Conservation (phyloP, 2,113 vertebrate genomes). For the Clarias macrocephalus region DNA sequence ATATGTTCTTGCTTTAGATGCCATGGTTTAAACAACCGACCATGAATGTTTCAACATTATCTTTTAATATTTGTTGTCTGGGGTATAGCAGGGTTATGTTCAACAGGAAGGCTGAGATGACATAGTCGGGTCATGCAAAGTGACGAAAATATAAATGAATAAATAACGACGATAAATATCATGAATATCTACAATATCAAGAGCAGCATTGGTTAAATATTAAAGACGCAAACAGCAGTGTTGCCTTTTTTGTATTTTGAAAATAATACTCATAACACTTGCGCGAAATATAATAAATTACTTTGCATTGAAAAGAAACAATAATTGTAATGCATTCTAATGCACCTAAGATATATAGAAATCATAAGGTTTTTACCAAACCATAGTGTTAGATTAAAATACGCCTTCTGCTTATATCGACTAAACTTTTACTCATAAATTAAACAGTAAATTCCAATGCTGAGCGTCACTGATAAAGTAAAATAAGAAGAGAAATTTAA, state of each 20-base stretch:
- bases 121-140: neutral
- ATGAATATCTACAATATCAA: neutral
- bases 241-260: neutral
- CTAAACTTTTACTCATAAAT: too few species aligned
- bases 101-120: neutral
- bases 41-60: neutral
- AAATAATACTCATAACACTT: neutral
- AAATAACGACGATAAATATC: neutral
- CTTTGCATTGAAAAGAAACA: neutral
- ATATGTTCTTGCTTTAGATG: neutral
- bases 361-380: too few species aligned
- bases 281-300: neutral
- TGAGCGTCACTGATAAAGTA: too few species aligned
- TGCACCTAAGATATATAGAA: too few species aligned
- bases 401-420: too few species aligned
- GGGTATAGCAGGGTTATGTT: neutral
- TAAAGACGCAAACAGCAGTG: neutral
- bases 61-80: neutral
- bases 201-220: neutral
- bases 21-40: neutral
- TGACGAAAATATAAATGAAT: too few species aligned
- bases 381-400: too few species aligned
- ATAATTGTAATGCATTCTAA: neutral
- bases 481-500: too few species aligned
- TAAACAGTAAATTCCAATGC: too few species aligned